phyloP scores from a whole-genome alignment of 2,888 invertebrate genomes.

The Chouioia cunea region DNA sequence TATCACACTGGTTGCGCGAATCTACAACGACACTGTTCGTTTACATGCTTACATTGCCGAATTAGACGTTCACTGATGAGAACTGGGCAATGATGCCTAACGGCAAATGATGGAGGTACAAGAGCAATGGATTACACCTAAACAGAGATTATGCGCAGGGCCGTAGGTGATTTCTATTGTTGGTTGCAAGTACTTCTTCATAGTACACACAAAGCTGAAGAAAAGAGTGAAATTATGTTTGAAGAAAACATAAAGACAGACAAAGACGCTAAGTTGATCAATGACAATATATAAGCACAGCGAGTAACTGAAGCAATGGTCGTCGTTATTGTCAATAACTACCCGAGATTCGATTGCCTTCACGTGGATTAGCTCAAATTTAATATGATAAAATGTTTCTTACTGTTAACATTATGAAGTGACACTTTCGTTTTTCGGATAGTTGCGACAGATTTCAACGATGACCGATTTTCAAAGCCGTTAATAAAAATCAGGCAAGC shows the following conservation, averaged over 20 bases:
- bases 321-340: background rate
- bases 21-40: background rate
- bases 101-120: background rate
- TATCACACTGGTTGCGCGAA: background rate
- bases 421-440: no score
- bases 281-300: no score
- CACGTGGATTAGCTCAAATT: no score
- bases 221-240: no score
- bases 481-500: no score
- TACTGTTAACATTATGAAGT: no score
- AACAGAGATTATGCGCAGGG: slow-evolving; percentile 11
- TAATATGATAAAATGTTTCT: background rate
- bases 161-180: slow-evolving; percentile 7
- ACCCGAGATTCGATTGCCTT: slow-evolving; percentile 11
- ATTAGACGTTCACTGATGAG: no score
- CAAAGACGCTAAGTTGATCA: no score
- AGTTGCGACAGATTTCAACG: no score
- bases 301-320: background rate
- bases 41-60: background rate
- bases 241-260: no score
- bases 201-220: background rate
- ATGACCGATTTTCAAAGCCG: no score
- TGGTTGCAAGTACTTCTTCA: background rate
- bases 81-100: background rate
- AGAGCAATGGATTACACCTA: slow-evolving; percentile 8